Conservation (phyloP, 2,888 invertebrate genomes). For the Petrolisthes cinctipes region DNA sequence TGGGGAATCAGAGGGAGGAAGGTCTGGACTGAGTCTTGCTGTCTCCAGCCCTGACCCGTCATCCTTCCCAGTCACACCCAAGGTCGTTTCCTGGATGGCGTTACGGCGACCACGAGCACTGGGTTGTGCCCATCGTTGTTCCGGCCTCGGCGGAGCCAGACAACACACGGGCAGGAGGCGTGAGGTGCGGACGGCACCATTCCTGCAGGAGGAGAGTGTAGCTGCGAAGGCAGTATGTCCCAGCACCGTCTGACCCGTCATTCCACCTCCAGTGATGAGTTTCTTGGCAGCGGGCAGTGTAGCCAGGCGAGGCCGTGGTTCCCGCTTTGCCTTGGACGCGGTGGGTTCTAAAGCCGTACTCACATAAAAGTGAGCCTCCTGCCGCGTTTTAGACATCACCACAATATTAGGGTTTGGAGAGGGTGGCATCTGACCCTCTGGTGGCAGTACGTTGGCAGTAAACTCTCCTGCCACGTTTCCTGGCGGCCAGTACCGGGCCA, state of each 20-base stretch:
- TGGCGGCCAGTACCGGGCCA: conserved; percentile 64
- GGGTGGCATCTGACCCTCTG: conserved; percentile 8
- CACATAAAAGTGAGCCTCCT: conserved; percentile 63
- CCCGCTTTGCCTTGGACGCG: conserved; percentile 22
- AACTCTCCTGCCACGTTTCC: conserved; percentile 66
- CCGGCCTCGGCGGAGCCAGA: conserved; percentile 34
- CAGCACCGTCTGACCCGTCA: conserved; percentile 26
- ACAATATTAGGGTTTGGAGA: not conserved
- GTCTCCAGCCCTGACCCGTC: not conserved
- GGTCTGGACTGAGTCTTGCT: not conserved
- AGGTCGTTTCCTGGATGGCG: conserved; percentile 12
- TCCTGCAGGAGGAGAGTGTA: conserved; percentile 32
- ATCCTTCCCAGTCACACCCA: not conserved
- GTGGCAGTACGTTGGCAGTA: conserved; percentile 63
- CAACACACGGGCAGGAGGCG: conserved; percentile 54
- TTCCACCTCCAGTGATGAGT: not conserved
- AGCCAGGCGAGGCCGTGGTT: not conserved
- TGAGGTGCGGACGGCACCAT: conserved; percentile 48
- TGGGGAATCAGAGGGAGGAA: not conserved
- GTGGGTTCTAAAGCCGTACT: conserved; percentile 61
- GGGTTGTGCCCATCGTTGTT: conserved; percentile 50
- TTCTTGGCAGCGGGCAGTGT: conserved; percentile 15
- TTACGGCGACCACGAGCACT: conserved; percentile 22
- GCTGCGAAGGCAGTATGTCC: conserved; percentile 13
- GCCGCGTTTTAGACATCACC: conserved; percentile 54